Conservation (phyloP, 1,140 invertebrate genomes). For the Oreohelix idahoensis region DNA sequence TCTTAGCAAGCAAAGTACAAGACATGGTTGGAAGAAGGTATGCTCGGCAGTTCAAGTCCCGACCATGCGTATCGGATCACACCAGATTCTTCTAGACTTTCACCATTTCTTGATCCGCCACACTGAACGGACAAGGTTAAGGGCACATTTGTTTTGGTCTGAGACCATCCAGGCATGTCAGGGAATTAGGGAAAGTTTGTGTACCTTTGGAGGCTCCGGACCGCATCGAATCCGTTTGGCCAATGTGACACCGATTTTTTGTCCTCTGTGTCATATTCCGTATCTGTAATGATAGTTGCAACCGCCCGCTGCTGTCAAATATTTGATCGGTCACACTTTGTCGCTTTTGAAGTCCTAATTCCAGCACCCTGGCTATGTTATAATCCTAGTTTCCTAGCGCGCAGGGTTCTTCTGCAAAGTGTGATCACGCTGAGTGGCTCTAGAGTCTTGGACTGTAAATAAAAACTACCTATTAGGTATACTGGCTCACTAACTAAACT, state of each 20-base stretch:
- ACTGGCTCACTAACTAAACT: too few relatives aligned
- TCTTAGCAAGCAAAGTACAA: too few relatives aligned
- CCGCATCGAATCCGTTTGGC: too few relatives aligned
- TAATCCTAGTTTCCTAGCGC: too few relatives aligned
- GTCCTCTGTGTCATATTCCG: too few relatives aligned
- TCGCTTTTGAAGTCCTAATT: not conserved
- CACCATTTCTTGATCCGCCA: not conserved
- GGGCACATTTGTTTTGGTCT: not conserved
- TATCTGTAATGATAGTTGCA: not conserved
- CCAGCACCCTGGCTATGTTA: too few relatives aligned
- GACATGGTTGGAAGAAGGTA: not conserved
- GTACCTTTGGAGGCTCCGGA: not conserved
- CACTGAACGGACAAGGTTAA: not conserved
- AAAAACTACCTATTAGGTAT: too few relatives aligned
- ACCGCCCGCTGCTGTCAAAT: not conserved
- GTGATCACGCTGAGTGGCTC: too few relatives aligned
- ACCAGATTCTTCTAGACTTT: not conserved
- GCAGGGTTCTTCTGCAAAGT: too few relatives aligned
- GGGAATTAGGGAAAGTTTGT: not conserved
- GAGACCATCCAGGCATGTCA: not conserved
- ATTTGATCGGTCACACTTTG: conserved; percentile 1
- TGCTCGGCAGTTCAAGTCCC: not conserved
- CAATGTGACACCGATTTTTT: too few relatives aligned
- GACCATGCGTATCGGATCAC: not conserved
- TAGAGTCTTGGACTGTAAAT: too few relatives aligned